Evolutionary conservation across 2,888 invertebrate genomes (phyloP).

Genomic region (Marasmarcha lunaedactyla): DNA sequence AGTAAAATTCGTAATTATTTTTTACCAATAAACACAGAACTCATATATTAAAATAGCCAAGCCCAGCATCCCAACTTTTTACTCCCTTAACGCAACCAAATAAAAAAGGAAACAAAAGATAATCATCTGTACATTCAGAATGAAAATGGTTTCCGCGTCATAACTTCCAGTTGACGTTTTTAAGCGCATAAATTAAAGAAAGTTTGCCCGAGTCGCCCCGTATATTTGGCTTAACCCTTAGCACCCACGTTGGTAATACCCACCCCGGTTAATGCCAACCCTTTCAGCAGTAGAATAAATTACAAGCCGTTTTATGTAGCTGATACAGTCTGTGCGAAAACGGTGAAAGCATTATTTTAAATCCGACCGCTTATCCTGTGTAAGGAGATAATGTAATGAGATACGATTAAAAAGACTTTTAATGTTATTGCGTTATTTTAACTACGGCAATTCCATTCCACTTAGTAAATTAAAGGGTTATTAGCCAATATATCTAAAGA

Average conservation of each 20-base stretch:
- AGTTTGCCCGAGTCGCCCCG: conserved; percentile 61
- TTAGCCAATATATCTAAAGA: too few relatives aligned
- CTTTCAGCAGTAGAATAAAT: conserved; percentile 72
- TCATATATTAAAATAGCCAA: too few relatives aligned
- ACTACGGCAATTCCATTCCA: too few relatives aligned
- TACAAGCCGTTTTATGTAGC: conserved; percentile 69
- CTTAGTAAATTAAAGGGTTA: too few relatives aligned
- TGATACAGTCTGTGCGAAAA: conserved; percentile 65
- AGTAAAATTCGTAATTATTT: too few relatives aligned
- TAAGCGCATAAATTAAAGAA: conserved; percentile 71
- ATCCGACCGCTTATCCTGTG: conserved; percentile 50
- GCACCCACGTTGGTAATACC: conserved; percentile 71
- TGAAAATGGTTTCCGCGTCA: conserved; percentile 67
- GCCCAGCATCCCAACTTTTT: too few relatives aligned
- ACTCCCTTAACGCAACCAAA: too few relatives aligned
- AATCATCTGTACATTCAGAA: too few relatives aligned
- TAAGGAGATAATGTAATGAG: too few relatives aligned
- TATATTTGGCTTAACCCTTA: conserved; percentile 70
- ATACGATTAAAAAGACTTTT: conserved; percentile 3
- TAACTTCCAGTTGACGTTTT: conserved; percentile 70
- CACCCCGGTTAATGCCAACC: conserved; percentile 65
- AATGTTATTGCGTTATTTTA: too few relatives aligned
- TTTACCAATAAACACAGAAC: too few relatives aligned
- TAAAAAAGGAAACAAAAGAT: too few relatives aligned
- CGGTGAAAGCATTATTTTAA: conserved; percentile 68